Percentiles rank a stretch among this genome's conserved stretches.
Conservation (phyloP, 1,140 invertebrate genomes). For the Venturia canescens region DNA sequence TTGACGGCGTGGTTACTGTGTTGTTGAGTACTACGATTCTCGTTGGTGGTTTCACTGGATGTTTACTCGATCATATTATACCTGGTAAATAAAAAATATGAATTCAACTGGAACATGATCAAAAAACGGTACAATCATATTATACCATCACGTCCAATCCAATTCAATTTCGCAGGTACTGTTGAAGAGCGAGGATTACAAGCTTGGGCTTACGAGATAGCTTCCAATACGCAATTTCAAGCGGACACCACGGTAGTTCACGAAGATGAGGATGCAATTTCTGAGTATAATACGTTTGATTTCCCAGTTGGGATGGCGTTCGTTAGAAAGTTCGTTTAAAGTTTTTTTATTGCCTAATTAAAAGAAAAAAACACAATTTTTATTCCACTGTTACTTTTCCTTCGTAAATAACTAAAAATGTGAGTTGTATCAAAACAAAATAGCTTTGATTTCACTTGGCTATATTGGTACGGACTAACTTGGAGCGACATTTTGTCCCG, state of each 20-base stretch:
- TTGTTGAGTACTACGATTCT: constrained; percentile 91
- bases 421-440: no score
- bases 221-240: constrained; percentile 74
- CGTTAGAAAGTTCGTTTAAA: constrained; percentile 76
- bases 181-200: constrained; percentile 82
- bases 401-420: no score
- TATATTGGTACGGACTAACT: no score
- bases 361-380: no score
- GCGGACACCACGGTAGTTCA: constrained; percentile 58
- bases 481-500: no score
- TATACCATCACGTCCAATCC: neutral
- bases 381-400: no score
- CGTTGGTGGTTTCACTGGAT: constrained; percentile 88
- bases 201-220: constrained; percentile 85
- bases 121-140: neutral
- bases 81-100: constrained; percentile 80
- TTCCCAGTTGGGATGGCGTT: constrained; percentile 84
- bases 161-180: constrained; percentile 73
- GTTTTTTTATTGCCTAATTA: no score
- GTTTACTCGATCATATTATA: constrained; percentile 90
- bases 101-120: neutral
- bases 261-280: constrained; percentile 64
- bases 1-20: constrained; percentile 87
- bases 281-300: constrained; percentile 81
- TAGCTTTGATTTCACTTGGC: no score